These are phyloP conservation scores for Tryphoninae sp. DNA, from an alignment of 2,888 invertebrate genomes.

Conservation along the genomic window DNA sequence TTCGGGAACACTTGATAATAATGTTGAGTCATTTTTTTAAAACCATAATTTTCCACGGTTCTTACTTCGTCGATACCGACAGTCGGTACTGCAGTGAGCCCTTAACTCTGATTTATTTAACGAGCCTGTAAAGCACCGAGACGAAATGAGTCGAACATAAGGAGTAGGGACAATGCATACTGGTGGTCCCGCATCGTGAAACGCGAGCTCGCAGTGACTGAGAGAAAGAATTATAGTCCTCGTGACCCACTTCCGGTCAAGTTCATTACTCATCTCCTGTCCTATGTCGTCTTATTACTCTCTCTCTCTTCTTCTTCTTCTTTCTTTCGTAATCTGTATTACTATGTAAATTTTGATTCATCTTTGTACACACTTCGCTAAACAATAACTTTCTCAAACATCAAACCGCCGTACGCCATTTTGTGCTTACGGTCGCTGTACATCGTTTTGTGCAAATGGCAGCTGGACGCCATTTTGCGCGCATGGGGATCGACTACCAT, in stretches of 20 bases:
- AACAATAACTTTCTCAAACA: background rate
- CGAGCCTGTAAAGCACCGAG: slow-evolving; percentile 27
- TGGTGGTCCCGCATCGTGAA: slow-evolving; percentile 44
- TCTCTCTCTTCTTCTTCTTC: slow-evolving; percentile 25
- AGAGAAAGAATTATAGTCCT: slow-evolving; percentile 69
- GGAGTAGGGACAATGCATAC: slow-evolving; percentile 45
- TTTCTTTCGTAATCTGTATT: slow-evolving; percentile 5
- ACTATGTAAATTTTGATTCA: background rate
- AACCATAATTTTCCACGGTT: too few relatives aligned
- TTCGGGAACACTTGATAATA: too few relatives aligned
- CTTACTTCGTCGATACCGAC: too few relatives aligned
- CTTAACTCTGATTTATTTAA: slow-evolving; percentile 23
- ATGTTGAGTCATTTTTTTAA: too few relatives aligned
- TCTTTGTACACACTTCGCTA: background rate
- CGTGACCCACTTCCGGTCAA: slow-evolving; percentile 79
- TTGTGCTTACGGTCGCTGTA: too few relatives aligned
- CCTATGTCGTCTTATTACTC: slow-evolving; percentile 59
- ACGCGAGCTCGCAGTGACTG: slow-evolving; percentile 29
- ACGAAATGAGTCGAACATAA: slow-evolving; percentile 19
- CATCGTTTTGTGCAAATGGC: too few relatives aligned
- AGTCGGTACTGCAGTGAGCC: too few relatives aligned
- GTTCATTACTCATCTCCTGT: slow-evolving; percentile 78
- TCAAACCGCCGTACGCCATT: too few relatives aligned
- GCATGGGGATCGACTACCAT: too few relatives aligned
- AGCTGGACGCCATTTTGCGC: too few relatives aligned